These are phyloP conservation scores for Gymnocypris eckloni DNA, from an alignment of 2,797 vertebrate genomes.

Conservation along the genomic window DNA sequence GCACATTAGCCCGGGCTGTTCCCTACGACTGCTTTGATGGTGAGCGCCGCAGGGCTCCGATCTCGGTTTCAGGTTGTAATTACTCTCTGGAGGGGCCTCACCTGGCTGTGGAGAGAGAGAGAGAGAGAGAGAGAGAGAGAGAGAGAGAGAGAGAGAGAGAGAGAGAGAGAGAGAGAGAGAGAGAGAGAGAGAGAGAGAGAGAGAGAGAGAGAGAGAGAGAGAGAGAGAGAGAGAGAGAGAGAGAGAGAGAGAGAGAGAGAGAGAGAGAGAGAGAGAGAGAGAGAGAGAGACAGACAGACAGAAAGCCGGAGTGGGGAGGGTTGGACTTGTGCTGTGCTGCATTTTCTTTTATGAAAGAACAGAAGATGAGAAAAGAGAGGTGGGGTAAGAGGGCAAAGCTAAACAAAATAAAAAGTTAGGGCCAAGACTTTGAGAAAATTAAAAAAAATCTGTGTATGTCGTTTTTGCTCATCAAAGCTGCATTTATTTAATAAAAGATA, in stretches of 20 bases:
- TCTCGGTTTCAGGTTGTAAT: constrained; percentile 60
- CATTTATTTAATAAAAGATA: not conserved
- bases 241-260: not conserved
- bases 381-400: not conserved
- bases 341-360: not conserved
- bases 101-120: constrained; percentile 43
- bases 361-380: not conserved
- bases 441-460: not conserved
- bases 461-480: not conserved
- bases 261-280: too few relatives aligned
- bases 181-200: not conserved
- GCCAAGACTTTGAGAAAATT: not conserved
- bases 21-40: constrained; percentile 57
- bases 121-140: not conserved
- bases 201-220: not conserved
- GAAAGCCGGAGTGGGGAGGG: too few relatives aligned
- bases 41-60: constrained; percentile 58
- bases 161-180: too few relatives aligned
- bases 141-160: not conserved
- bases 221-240: too few relatives aligned
- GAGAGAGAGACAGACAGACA: too few relatives aligned
- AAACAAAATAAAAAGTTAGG: not conserved
- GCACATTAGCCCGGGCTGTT: constrained; percentile 51
- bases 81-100: constrained; percentile 59
- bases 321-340: too few relatives aligned